phyloP scores from a whole-genome alignment of 2,888 invertebrate species.

The Drosophila anomelani region DNA sequence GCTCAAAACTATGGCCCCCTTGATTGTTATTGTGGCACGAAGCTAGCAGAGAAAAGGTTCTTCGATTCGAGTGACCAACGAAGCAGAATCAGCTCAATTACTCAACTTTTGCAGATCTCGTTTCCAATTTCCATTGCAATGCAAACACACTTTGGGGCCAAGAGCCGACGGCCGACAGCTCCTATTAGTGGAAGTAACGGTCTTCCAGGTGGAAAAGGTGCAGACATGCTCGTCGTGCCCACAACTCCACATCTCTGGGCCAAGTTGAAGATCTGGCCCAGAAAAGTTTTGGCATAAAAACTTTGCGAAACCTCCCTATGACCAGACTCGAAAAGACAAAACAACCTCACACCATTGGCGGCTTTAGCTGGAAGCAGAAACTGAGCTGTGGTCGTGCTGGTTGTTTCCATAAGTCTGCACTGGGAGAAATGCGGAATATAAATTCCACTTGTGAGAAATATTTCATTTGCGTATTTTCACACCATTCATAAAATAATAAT shows the following conservation, averaged over 20 bases:
- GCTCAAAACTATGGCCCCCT: slow-evolving; percentile 51
- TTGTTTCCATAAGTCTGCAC: slow-evolving; percentile 40
- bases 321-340: slow-evolving; percentile 32
- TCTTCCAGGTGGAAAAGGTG: slow-evolving; percentile 53
- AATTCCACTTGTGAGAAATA: background rate
- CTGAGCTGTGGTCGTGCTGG: slow-evolving; percentile 37
- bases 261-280: slow-evolving; percentile 43
- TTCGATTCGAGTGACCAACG: slow-evolving; percentile 28
- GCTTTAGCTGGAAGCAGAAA: slow-evolving; percentile 44
- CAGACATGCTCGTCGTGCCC: slow-evolving; percentile 34
- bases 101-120: slow-evolving; percentile 57
- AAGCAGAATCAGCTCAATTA: slow-evolving; percentile 68
- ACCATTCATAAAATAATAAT: background rate
- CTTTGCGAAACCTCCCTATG: slow-evolving; percentile 38
- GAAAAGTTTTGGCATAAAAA: slow-evolving; percentile 67
- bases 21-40: slow-evolving; percentile 61
- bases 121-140: slow-evolving; percentile 63
- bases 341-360: slow-evolving; percentile 42
- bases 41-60: slow-evolving; percentile 34
- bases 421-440: background rate
- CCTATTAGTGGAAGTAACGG: slow-evolving; percentile 40
- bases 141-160: slow-evolving; percentile 56
- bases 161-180: slow-evolving; percentile 14
- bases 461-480: background rate
- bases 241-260: slow-evolving; percentile 32